Base-by-base conservation (phyloP, 1,140 invertebrate species). In the Drosophila paulistorum region DNA sequence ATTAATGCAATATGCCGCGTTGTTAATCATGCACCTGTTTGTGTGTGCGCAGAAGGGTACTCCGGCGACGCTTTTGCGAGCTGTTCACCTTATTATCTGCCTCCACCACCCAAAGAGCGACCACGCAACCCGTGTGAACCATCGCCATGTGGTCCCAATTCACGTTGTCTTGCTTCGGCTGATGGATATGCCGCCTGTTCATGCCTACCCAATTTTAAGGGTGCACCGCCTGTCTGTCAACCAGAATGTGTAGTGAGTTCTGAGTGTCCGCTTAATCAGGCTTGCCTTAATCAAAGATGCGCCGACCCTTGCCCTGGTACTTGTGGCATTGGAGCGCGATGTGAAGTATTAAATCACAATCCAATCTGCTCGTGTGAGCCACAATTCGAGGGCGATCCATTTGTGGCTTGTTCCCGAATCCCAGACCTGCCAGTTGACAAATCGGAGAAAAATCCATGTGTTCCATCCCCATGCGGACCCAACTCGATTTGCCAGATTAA, bases 401-500 rank as follows among this genome's bases (percentile, higher is more conserved):
- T 97, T 80, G 93, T 95, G 14, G 94, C 94, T 51, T 98, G 97
- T 81, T 93, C 93, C 59, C 91, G 90, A 45, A 92, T 93, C 26
- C 91, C 93, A 37, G 86, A 92, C 65, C 91, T 93, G 45, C 87
- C 87, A 74, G 92, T 92, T 45, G 91, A 93, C 13, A 72, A 73
- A 26, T 62, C 68, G 48, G 90, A 93, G 11, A 89, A 93, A 77
- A 95, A 96, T 92, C 96, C 96, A 23, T 98, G 97, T 90, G 91
- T 94, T 48, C 96, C 96, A 39, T 96, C 96, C 54, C 96, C 96
- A 11, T 98, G 97, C 93, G 97, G 96, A 61, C 95, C 96, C 11
- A 96, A 97, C 92, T 97, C 97, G 0, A 94, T 97, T 37, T 98
- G 97, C 90, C 95, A 96, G 93, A 94, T 97, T 45, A 95, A 95